A percentile compares a stretch with the other conserved stretches of the same genome.
These are phyloP conservation scores for Drosophila arizonae DNA, from an alignment of 1,140 invertebrate species.

Conservation along the genomic window DNA sequence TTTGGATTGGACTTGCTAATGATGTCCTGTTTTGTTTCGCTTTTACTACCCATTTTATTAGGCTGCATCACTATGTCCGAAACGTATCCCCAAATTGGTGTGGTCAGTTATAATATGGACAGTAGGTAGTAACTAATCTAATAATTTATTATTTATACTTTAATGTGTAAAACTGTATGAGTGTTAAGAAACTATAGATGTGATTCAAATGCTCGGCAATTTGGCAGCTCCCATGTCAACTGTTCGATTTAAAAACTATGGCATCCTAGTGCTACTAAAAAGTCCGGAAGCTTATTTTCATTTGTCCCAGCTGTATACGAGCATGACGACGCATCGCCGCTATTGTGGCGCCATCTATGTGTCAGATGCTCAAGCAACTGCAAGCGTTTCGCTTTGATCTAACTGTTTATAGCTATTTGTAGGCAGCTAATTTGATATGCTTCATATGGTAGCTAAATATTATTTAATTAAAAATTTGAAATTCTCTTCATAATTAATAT, in stretches of 20 bases:
- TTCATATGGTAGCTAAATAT: too few species aligned
- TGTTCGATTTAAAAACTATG: slow-evolving; percentile 4
- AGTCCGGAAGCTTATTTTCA: not conserved
- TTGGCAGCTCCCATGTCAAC: slow-evolving; percentile 6
- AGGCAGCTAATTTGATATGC: too few species aligned
- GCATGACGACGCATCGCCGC: too few species aligned
- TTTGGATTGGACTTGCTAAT: slow-evolving; percentile 18
- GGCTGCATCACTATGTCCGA: not conserved
- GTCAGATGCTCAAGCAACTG: not conserved
- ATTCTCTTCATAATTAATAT: too few species aligned
- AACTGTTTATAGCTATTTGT: not conserved
- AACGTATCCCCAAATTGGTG: not conserved
- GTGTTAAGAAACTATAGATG: slow-evolving; percentile 6
- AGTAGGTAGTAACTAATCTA: slow-evolving; percentile 16
- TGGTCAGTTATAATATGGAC: not conserved
- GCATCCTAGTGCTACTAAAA: not conserved
- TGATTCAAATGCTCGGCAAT: slow-evolving; percentile 12
- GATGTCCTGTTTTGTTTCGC: slow-evolving; percentile 7
- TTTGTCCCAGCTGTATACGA: not conserved
- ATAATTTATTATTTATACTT: slow-evolving; percentile 20
- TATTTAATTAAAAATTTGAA: too few species aligned
- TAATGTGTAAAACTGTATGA: slow-evolving; percentile 23
- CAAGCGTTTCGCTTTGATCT: not conserved
- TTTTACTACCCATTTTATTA: slow-evolving; percentile 10
- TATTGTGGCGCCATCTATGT: slow-evolving; percentile 9